These are phyloP conservation scores for Heliconius erato DNA, from an alignment of 2,888 invertebrate species.

Conservation along the genomic window DNA sequence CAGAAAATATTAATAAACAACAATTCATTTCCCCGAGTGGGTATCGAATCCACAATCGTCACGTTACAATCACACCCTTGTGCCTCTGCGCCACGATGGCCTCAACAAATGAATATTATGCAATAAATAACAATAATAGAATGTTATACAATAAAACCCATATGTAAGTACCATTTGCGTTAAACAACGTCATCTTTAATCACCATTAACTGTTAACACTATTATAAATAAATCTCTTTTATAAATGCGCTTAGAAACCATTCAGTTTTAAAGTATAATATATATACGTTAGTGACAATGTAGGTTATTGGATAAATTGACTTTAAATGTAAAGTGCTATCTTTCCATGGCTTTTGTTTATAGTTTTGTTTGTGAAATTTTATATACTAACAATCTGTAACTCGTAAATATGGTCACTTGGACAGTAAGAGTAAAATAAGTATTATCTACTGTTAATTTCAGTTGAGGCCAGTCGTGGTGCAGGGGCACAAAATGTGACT, in stretches of 20 bases:
- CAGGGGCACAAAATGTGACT: too few species aligned
- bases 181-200: background rate
- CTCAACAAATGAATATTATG: too few species aligned
- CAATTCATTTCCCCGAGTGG: too few species aligned
- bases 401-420: background rate
- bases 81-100: too few species aligned
- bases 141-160: background rate
- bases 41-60: too few species aligned
- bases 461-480: too few species aligned
- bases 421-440: background rate
- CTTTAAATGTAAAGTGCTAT: background rate
- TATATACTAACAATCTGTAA: background rate
- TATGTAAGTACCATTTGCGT: background rate
- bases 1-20: too few species aligned
- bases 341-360: background rate
- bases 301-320: background rate
- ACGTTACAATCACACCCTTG: too few species aligned
- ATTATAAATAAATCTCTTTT: constrained; percentile 36
- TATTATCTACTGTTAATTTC: too few species aligned
- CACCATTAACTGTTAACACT: constrained; percentile 28
- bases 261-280: constrained; percentile 35
- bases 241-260: constrained; percentile 46
- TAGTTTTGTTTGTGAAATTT: constrained; percentile 4
- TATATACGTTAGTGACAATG: background rate
- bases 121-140: too few species aligned